These are phyloP conservation scores for Melieria omissa DNA, from an alignment of 2,888 invertebrate species.

Conservation along the genomic window DNA sequence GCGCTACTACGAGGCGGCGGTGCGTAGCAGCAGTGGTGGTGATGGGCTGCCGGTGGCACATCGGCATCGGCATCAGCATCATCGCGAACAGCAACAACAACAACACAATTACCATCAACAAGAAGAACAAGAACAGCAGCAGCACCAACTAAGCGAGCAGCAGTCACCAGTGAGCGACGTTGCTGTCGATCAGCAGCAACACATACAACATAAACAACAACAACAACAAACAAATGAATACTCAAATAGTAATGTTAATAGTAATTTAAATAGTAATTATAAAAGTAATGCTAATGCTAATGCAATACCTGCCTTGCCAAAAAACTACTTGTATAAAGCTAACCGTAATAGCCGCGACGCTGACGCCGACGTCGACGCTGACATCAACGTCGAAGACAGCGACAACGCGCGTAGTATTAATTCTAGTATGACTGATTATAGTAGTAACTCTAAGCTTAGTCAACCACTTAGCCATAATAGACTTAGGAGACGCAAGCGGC, in stretches of 20 bases:
- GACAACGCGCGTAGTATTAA: slow-evolving; percentile 40
- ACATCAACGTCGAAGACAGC: slow-evolving; percentile 31
- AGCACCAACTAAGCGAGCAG: no score
- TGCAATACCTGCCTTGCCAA: slow-evolving; percentile 68
- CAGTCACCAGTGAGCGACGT: neutral
- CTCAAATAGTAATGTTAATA: slow-evolving; percentile 62
- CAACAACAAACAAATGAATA: slow-evolving; percentile 61
- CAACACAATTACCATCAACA: slow-evolving; percentile 37
- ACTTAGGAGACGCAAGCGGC: slow-evolving; percentile 14
- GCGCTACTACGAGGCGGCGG: slow-evolving; percentile 4
- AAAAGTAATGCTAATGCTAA: slow-evolving; percentile 42
- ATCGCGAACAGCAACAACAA: slow-evolving; percentile 30
- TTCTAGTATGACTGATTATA: slow-evolving; percentile 62
- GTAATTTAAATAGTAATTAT: slow-evolving; percentile 51
- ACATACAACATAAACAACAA: slow-evolving; percentile 29
- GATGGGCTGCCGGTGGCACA: slow-evolving; percentile 8
- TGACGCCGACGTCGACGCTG: slow-evolving; percentile 45
- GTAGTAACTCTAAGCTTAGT: slow-evolving; percentile 59
- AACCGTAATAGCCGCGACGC: slow-evolving; percentile 29
- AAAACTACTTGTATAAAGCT: slow-evolving; percentile 62
- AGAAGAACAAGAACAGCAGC: neutral
- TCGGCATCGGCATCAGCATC: slow-evolving; percentile 35
- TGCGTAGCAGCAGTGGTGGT: slow-evolving; percentile 27
- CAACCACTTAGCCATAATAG: slow-evolving; percentile 33
- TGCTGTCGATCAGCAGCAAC: slow-evolving; percentile 19